Evolutionary conservation across 2,113 vertebrate genomes (phyloP).

Genomic region (Cyprinus carpio): DNA sequence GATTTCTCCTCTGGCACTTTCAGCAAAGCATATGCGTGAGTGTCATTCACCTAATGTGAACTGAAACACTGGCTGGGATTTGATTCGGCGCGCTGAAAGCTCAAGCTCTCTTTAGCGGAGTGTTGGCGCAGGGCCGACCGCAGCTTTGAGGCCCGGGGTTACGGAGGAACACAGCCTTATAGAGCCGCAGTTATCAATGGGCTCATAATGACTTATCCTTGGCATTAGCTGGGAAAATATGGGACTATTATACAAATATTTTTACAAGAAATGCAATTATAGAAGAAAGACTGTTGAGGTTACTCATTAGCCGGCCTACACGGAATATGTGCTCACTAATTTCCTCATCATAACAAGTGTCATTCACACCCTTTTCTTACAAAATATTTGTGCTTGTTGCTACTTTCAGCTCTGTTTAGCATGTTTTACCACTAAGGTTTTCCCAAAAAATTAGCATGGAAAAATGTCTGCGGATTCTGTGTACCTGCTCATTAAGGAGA

Average conservation of each 20-base stretch:
- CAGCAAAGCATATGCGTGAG: conserved; percentile 58
- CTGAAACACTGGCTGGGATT: conserved; percentile 52
- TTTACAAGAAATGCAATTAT: conserved; percentile 13
- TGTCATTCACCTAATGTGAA: conserved; percentile 61
- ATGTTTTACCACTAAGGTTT: background rate
- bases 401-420: background rate
- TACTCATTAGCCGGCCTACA: background rate
- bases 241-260: conserved; percentile 22
- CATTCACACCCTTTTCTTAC: background rate
- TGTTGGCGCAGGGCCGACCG: conserved; percentile 30
- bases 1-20: conserved; percentile 57
- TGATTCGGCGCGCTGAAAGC: conserved; percentile 49
- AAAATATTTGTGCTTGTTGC: background rate
- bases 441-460: background rate
- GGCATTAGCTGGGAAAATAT: conserved; percentile 33
- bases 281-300: background rate
- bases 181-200: conserved; percentile 24
- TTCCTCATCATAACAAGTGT: background rate
- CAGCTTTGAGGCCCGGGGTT: conserved; percentile 35
- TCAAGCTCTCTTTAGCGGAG: conserved; percentile 21
- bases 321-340: background rate
- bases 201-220: conserved; percentile 36
- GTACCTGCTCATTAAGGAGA: background rate
- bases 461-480: background rate
- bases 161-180: conserved; percentile 7